Evolutionary conservation across 1,140 invertebrate genomes (phyloP).

Genomic region (Thaumetopoea pityocampa): DNA sequence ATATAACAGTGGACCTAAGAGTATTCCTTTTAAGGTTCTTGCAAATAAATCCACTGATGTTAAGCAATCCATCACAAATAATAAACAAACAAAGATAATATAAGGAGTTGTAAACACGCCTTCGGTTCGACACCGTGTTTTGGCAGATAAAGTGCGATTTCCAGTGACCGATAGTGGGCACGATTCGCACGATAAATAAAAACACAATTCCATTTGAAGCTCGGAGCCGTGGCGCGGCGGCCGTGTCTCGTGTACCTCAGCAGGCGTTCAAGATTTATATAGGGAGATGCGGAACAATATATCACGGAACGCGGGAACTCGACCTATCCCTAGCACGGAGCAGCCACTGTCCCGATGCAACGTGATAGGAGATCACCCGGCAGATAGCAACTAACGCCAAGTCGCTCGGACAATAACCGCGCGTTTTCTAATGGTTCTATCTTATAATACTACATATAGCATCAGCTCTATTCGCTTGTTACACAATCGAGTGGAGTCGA

Average conservation of each 20-base stretch:
- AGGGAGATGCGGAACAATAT: slow-evolving; percentile 71
- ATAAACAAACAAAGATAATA: slow-evolving; percentile 30
- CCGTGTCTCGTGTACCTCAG: slow-evolving; percentile 71
- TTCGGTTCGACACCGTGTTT: slow-evolving; percentile 49
- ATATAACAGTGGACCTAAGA: slow-evolving; percentile 9
- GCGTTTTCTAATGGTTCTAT: slow-evolving; percentile 24
- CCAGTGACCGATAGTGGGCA: slow-evolving; percentile 64
- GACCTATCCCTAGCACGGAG: slow-evolving; percentile 66
- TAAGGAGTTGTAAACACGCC: slow-evolving; percentile 31
- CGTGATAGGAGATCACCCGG: slow-evolving; percentile 58
- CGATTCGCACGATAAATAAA: slow-evolving; percentile 75
- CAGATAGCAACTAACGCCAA: slow-evolving; percentile 44
- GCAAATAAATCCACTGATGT: slow-evolving; percentile 8
- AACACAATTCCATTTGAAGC: slow-evolving; percentile 74
- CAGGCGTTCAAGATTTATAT: slow-evolving; percentile 74
- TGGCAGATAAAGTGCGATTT: slow-evolving; percentile 66
- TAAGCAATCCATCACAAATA: slow-evolving; percentile 10
- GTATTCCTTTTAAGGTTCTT: no score
- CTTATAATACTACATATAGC: slow-evolving; percentile 6
- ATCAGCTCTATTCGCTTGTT: slow-evolving; percentile 6
- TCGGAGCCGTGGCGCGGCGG: slow-evolving; percentile 56
- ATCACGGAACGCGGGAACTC: slow-evolving; percentile 68
- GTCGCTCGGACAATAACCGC: slow-evolving; percentile 25
- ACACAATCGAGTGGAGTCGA: slow-evolving; percentile 34
- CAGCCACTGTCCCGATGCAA: slow-evolving; percentile 61